Evolutionary conservation across 2,113 vertebrate species (phyloP), one percentile per base, ranked within the genome.

Genomic region (Brachionichthys hirsutus): DNA sequence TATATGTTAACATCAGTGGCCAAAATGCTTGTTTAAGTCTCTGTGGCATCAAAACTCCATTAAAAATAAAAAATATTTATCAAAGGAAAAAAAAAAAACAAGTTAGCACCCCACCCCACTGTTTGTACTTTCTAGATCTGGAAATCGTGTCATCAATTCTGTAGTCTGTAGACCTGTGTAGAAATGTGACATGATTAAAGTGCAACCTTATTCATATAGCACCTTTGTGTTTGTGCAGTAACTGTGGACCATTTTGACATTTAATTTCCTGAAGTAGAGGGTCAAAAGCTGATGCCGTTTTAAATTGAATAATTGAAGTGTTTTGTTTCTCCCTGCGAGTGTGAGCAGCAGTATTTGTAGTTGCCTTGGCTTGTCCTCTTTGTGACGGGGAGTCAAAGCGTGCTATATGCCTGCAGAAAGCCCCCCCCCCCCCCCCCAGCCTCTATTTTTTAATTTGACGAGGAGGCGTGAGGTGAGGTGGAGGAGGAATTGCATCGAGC

Each of bases 401-500:
- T 43, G 58, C 62, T 47, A 63, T 66, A 77, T 65, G 73, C 73
- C 73, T 41, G 24, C 63, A 73, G 80, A 82, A 80, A 75, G 70
- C 76, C 71, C 82, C 78, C 66, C 62, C 81, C 85, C 75, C 78
- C 82, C 76, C 71, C 82, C 78, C 66, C 62, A 82, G 87, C 75
- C 78, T 83, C 67, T 59, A 71, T 74, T 75, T 64, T 81, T 82
- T 86, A 78, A 80, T 89, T 83, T 83, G 87, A 88, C 74, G 71
- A 84, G 75, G 64, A 84, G 81, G 78, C 62, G 80, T 79, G 80
- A 88, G 85, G 81, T 88, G 87, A 87, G 82, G 77, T 80, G 69
- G 79, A 83, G 85, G 87, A 89, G 81, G 78, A 90, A 88, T 85
- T 83, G 61, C 66, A 53, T 87, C 82, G 78, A 44, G 43, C 83